These are phyloP conservation scores for Microchirus variegatus DNA, from an alignment of 2,797 vertebrate genomes.

Conservation along the genomic window DNA sequence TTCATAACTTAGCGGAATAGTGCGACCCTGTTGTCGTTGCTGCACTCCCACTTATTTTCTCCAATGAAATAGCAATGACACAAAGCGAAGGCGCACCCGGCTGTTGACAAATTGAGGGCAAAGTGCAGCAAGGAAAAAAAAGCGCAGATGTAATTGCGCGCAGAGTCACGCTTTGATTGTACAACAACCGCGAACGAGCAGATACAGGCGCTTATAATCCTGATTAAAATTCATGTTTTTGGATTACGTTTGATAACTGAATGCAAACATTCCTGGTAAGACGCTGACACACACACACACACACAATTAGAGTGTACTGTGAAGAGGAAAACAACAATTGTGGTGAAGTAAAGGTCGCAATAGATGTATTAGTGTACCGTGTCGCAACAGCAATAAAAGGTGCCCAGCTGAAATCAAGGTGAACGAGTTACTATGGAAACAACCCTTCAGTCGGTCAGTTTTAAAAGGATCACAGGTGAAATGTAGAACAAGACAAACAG, in stretches of 20 bases:
- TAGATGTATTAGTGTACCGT: background rate
- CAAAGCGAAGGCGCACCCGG: conserved; percentile 1
- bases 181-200: conserved; percentile 13
- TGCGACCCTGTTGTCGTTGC: background rate
- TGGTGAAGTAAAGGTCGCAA: conserved; percentile 46
- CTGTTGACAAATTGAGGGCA: background rate
- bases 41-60: background rate
- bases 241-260: conserved; percentile 8
- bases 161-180: conserved; percentile 19
- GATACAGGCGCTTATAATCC: conserved; percentile 23
- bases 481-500: background rate
- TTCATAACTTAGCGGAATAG: background rate
- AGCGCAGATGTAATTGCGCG: conserved; percentile 19
- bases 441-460: no score
- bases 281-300: conserved; percentile 6
- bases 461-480: no score
- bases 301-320: conserved; percentile 6
- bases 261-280: conserved; percentile 13
- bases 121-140: conserved; percentile 5
- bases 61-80: background rate
- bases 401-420: conserved; percentile 46
- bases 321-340: conserved; percentile 21
- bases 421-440: conserved; percentile 72
- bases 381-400: conserved; percentile 28
- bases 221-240: conserved; percentile 23